These are phyloP conservation scores for Napeogenes inachia DNA, from an alignment of 2,888 invertebrate species.

Conservation along the genomic window DNA sequence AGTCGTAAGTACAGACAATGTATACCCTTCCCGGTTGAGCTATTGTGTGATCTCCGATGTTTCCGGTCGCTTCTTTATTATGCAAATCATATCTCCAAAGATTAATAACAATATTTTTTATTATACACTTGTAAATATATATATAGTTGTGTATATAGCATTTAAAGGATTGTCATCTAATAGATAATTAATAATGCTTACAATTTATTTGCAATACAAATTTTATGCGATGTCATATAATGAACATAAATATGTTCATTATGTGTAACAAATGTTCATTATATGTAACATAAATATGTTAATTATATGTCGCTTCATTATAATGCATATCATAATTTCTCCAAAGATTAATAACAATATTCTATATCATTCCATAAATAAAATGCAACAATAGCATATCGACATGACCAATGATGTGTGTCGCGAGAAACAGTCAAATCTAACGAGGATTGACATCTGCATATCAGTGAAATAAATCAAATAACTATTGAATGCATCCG, in stretches of 20 bases:
- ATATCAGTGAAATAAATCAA: slow-evolving; percentile 77
- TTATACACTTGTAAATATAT: too few relatives aligned
- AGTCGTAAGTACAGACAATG: slow-evolving; percentile 68
- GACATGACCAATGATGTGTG: slow-evolving; percentile 74
- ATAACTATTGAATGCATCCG: slow-evolving; percentile 74
- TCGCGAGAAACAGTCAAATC: slow-evolving; percentile 70
- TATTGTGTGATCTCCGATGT: slow-evolving; percentile 68
- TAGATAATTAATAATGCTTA: slow-evolving; percentile 71
- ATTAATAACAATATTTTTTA: too few relatives aligned
- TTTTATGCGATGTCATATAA: too few relatives aligned
- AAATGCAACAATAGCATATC: slow-evolving; percentile 65
- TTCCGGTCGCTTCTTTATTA: slow-evolving; percentile 71
- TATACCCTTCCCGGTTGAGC: slow-evolving; percentile 63
- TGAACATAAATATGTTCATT: too few relatives aligned
- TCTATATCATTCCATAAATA: background rate
- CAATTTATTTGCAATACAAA: background rate
- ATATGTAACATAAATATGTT: too few relatives aligned
- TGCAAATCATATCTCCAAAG: slow-evolving; percentile 56
- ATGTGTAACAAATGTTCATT: slow-evolving; percentile 20
- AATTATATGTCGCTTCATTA: slow-evolving; percentile 43
- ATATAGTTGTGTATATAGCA: slow-evolving; percentile 32
- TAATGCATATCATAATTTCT: slow-evolving; percentile 63
- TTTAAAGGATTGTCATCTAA: slow-evolving; percentile 74
- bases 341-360: too few relatives aligned
- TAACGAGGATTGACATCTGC: slow-evolving; percentile 76